Evolutionary conservation across 2,888 invertebrate genomes (phyloP).

Genomic region (Caenorhabditis panamensis): DNA sequence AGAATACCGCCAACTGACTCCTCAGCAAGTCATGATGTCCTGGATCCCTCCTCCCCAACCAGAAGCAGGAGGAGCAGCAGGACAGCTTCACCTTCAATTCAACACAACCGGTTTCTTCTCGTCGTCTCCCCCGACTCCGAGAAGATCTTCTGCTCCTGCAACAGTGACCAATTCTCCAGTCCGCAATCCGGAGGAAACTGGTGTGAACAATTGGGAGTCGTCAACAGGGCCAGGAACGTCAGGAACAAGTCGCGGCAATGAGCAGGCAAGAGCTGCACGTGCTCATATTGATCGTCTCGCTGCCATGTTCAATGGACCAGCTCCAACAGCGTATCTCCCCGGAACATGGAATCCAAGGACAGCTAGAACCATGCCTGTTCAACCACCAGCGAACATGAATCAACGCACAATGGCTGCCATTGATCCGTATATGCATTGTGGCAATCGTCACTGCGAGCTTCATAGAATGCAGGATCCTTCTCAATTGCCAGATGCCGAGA

Average conservation of each 20-base stretch:
- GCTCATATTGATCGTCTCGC: constrained; percentile 28
- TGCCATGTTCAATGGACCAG: constrained; percentile 20
- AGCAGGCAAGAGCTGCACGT: constrained; percentile 2
- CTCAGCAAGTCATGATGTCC: too few species aligned
- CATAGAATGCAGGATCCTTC: constrained; percentile 17
- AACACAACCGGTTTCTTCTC: too few species aligned
- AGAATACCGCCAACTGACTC: too few species aligned
- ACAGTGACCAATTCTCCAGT: constrained; percentile 11
- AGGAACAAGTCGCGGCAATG: too few species aligned
- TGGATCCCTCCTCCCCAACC: too few species aligned
- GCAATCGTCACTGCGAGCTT: constrained; percentile 39
- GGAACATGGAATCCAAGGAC: not conserved
- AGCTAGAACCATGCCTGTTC: not conserved
- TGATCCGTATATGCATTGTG: constrained; percentile 55
- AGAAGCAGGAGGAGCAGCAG: too few species aligned
- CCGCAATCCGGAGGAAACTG: not conserved
- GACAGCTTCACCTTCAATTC: too few species aligned
- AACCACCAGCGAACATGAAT: not conserved
- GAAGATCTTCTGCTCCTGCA: constrained; percentile 14
- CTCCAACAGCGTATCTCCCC: not conserved
- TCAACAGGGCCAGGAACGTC: too few species aligned
- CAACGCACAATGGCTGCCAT: constrained; percentile 29
- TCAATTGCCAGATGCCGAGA: constrained; percentile 3
- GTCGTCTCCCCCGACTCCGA: too few species aligned
- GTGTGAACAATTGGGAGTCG: too few species aligned